These are phyloP conservation scores for Mirounga angustirostris DNA, from an alignment of 2,113 vertebrate species.

Conservation along the genomic window DNA sequence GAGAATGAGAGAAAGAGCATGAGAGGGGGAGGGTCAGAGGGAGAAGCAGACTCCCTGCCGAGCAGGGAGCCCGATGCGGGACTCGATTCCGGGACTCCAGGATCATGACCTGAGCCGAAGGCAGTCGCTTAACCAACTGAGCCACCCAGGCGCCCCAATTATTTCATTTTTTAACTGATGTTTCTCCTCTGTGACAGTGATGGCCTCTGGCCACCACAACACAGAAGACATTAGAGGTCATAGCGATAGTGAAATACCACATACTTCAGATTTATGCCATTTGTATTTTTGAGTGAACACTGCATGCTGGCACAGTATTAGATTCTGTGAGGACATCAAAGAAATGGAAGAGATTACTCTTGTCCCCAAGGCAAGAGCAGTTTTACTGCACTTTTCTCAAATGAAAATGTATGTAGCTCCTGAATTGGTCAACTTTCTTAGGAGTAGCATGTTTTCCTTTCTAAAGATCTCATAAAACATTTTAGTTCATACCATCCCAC, in stretches of 20 bases:
- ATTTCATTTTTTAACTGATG: neutral
- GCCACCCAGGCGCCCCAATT: neutral
- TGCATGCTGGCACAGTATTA: neutral
- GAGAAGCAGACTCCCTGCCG: too few species aligned
- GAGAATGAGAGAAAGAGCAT: too few species aligned
- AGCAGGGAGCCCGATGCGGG: too few species aligned
- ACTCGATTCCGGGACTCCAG: too few species aligned
- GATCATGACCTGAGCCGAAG: too few species aligned
- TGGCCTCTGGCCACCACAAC: neutral
- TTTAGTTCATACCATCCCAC: neutral
- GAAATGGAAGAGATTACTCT: neutral
- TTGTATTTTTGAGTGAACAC: neutral
- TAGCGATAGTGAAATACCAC: neutral
- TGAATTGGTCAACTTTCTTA: slow-evolving; percentile 41
- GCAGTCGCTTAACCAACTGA: too few species aligned
- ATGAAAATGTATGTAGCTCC: neutral
- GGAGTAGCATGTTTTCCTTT: neutral
- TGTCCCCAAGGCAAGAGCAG: neutral
- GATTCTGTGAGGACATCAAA: neutral
- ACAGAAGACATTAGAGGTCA: neutral
- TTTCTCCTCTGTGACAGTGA: neutral
- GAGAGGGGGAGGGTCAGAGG: too few species aligned
- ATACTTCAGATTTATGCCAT: neutral
- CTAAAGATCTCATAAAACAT: neutral
- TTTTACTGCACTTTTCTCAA: neutral